Percentiles rank a stretch among this genome's conserved stretches.
Conservation (phyloP, 2,888 invertebrate genomes). For the Lasiommata megera region DNA sequence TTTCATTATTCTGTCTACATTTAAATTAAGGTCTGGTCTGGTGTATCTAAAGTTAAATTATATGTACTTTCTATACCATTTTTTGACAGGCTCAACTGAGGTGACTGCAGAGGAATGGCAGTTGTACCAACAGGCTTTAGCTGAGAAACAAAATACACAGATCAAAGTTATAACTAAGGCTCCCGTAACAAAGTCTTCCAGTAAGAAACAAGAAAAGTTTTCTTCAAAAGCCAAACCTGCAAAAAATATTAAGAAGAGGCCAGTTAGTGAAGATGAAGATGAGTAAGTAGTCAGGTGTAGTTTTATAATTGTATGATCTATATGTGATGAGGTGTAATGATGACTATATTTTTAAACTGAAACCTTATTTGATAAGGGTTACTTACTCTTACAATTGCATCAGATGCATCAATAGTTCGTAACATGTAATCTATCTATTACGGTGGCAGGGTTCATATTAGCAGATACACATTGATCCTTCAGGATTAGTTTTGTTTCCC, state of each 20-base stretch:
- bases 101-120: conserved; percentile 75
- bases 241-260: conserved; percentile 44
- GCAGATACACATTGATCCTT: too few relatives aligned
- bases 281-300: conserved; percentile 49
- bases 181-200: conserved; percentile 31
- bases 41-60: too few relatives aligned
- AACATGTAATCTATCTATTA: too few relatives aligned
- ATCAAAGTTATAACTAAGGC: conserved; percentile 45
- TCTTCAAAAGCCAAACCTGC: conserved; percentile 37
- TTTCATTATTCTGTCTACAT: background rate
- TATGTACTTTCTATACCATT: too few relatives aligned
- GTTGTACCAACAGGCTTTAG: conserved; percentile 67
- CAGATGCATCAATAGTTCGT: too few relatives aligned
- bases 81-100: conserved; percentile 55
- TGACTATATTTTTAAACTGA: too few relatives aligned
- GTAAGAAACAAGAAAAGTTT: conserved; percentile 39
- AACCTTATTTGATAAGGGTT: too few relatives aligned
- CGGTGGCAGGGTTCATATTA: too few relatives aligned
- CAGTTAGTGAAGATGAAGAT: conserved; percentile 59
- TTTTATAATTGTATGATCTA: background rate
- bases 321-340: too few relatives aligned
- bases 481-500: too few relatives aligned
- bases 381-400: too few relatives aligned
- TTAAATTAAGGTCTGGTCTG: too few relatives aligned
- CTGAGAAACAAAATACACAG: conserved; percentile 59